A percentile compares a stretch with the other conserved stretches of the same genome.
Conservation (phyloP, 1,140 invertebrate species). For the Maconellicoccus hirsutus region DNA sequence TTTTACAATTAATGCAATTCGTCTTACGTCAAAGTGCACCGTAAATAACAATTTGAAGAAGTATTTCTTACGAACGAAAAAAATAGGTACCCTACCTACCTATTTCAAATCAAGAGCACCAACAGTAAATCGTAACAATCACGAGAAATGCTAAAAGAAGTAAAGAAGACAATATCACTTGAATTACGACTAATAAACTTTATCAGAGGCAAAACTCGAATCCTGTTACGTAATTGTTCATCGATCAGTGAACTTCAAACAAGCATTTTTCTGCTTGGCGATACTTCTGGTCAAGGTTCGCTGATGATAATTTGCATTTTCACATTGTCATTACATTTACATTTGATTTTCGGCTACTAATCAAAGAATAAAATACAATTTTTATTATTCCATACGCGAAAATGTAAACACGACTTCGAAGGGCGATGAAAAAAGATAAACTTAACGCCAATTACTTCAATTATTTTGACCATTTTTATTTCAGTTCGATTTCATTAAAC, state of each 20-base stretch:
- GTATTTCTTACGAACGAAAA: too few relatives aligned
- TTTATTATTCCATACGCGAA: neutral
- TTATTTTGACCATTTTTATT: neutral
- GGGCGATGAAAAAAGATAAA: neutral
- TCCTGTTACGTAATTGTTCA: neutral
- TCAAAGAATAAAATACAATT: neutral
- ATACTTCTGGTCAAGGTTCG: slow-evolving; percentile 10
- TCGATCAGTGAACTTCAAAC: slow-evolving; percentile 9
- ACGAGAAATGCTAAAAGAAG: too few relatives aligned
- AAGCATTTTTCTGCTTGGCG: neutral
- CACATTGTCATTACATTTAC: neutral
- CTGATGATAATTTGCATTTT: slow-evolving; percentile 1
- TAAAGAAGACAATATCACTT: too few relatives aligned
- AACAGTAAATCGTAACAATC: too few relatives aligned
- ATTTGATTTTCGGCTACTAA: neutral
- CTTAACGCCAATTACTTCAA: too few relatives aligned
- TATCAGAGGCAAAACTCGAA: too few relatives aligned
- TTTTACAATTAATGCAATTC: too few relatives aligned
- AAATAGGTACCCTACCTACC: too few relatives aligned
- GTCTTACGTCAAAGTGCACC: too few relatives aligned
- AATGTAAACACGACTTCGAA: neutral
- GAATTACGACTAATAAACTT: too few relatives aligned
- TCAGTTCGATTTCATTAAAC: slow-evolving; percentile 46
- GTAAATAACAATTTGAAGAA: too few relatives aligned
- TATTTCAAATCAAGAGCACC: too few relatives aligned